A percentile compares a stretch with the other conserved stretches of the same genome.
phyloP scores from a whole-genome alignment of 2,888 invertebrate genomes.

The Microplitis manilae region DNA sequence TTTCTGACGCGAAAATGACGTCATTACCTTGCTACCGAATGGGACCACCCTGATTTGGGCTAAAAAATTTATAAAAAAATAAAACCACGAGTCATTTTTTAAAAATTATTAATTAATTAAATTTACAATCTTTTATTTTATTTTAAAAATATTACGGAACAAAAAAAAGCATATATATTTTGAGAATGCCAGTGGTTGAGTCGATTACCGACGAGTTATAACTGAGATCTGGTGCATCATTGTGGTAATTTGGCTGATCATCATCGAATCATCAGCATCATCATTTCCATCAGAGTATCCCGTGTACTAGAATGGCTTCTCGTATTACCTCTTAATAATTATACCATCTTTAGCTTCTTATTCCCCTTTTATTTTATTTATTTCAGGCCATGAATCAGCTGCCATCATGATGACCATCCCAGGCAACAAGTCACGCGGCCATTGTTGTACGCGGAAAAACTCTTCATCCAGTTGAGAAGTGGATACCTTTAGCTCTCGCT shows the following conservation, averaged over 20 bases:
- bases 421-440: not conserved
- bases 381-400: not conserved
- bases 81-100: not conserved
- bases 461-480: not conserved
- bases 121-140: no score
- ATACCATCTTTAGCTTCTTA: not conserved
- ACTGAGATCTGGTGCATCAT: constrained; percentile 1
- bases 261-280: not conserved
- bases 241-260: not conserved
- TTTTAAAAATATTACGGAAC: no score
- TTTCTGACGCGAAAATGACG: constrained; percentile 66
- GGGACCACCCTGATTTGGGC: constrained; percentile 17
- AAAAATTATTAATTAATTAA: not conserved
- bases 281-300: no score
- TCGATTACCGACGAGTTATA: not conserved
- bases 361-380: not conserved
- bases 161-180: no score
- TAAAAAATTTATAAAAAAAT: not conserved
- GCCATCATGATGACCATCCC: not conserved
- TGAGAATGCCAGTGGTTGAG: not conserved
- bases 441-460: not conserved
- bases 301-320: not conserved
- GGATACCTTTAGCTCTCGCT: not conserved
- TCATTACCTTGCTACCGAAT: constrained; percentile 56
- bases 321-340: not conserved